Evolutionary conservation across 2,888 invertebrate genomes (phyloP).

Genomic region (Acanthacorydalis orientalis): DNA sequence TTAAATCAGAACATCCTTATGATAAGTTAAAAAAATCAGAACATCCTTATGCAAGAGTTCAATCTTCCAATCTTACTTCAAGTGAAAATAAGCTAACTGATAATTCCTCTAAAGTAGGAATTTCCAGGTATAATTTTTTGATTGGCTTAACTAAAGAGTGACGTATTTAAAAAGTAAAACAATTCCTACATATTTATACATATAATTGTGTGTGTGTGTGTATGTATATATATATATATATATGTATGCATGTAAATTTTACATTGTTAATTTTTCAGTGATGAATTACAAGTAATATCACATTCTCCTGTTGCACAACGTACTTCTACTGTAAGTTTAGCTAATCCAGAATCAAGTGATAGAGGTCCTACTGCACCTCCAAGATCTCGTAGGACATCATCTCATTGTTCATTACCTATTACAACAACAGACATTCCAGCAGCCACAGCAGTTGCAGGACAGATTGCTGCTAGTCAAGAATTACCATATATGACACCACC

Average conservation of each 20-base stretch:
- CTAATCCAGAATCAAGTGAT: background rate
- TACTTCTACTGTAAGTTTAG: slow-evolving; percentile 17
- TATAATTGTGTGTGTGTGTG: no score
- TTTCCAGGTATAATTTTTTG: no score
- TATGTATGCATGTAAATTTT: background rate
- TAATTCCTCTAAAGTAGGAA: no score
- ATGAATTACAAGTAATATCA: slow-evolving; percentile 15
- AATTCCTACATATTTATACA: no score
- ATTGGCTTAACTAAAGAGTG: no score
- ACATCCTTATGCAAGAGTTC: slow-evolving; percentile 59
- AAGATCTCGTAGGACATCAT: slow-evolving; percentile 30
- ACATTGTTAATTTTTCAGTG: slow-evolving; percentile 3
- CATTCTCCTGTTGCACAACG: slow-evolving; percentile 15
- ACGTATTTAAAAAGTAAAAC: no score
- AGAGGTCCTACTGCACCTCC: slow-evolving; percentile 28
- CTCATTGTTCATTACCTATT: slow-evolving; percentile 25
- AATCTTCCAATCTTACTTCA: slow-evolving; percentile 26
- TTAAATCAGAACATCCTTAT: slow-evolving; percentile 48
- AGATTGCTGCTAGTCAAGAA: slow-evolving; percentile 73
- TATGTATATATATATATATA: background rate
- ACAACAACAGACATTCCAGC: slow-evolving; percentile 49
- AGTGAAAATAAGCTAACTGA: background rate
- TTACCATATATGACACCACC: slow-evolving; percentile 81
- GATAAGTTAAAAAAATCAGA: slow-evolving; percentile 34
- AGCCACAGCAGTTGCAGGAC: slow-evolving; percentile 73